Base-by-base conservation (phyloP, 2,888 invertebrate genomes). In the Drosophila sordidapex region DNA sequence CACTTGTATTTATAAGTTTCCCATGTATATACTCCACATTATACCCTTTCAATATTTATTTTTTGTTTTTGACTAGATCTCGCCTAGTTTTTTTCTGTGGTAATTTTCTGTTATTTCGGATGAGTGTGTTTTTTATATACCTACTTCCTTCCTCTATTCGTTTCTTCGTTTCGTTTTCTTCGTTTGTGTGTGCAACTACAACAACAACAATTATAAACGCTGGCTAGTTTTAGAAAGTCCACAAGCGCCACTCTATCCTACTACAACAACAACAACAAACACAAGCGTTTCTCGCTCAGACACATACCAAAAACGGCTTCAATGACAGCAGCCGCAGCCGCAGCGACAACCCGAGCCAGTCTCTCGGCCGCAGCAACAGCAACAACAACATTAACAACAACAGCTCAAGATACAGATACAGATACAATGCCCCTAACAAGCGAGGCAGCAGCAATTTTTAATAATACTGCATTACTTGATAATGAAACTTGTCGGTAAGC, bases 401-500 rank as follows among this genome's bases (percentile, higher is more conserved):
- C 67, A 40, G 53, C 60, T 63, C 56, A 70, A 70, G 66, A 40
- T 59, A 75, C 69, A 70, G 77, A 76, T 68, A 79, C 62, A 81
- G 80, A 80, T 82, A 80, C 79, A 70, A 59, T 79, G 81, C 79
- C 81, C 60, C 62, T 79, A 65, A 79, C 79, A 76, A 82, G 79
- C 82, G 78, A 86, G 73, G 65, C 84, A 80, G 86, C 89, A 76
- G 82, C 81, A 81, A 86, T 76, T 73, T 70, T 74, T 82, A 88
- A 90, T 86, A 90, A 91, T 84, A 83, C 89, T 77, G 80, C 87
- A 81, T 73, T 73, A 57, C 49, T 79, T 87, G 89, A 87, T 89
- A 89, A 91, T 85, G 78, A 87, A 74, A 91, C 89, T 90, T 89
- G 91, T 92, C 89, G 91, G 91, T 91, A 91, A 91, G 91, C 85